These are phyloP conservation scores for Odontophorus gujanensis DNA, from an alignment of 2,113 vertebrate species.

Conservation along the genomic window DNA sequence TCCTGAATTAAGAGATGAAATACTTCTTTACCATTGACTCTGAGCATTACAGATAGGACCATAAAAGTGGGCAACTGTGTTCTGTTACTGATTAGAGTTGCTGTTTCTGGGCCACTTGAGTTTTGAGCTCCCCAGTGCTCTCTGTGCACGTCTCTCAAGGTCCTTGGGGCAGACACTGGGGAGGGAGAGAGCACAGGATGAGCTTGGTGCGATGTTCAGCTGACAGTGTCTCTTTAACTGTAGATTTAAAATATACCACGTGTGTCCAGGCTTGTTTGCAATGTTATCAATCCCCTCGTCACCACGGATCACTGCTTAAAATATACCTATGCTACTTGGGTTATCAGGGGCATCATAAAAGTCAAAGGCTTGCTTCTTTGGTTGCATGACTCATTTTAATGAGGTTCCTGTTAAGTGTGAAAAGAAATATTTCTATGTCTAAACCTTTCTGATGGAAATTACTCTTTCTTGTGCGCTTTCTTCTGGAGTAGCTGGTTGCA, in stretches of 20 bases:
- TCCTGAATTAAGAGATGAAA: neutral
- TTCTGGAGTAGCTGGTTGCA: neutral
- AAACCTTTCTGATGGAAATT: neutral
- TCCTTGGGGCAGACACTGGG: neutral
- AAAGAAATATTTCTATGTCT: neutral
- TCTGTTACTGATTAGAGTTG: neutral
- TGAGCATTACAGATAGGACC: neutral
- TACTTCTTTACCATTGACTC: neutral
- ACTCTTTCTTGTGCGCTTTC: neutral
- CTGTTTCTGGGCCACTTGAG: neutral
- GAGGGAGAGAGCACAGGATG: neutral
- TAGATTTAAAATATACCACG: conserved; percentile 13
- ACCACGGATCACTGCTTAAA: conserved; percentile 41
- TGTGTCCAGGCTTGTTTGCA: conserved; percentile 21
- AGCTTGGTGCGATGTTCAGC: neutral
- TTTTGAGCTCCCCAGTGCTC: rapidly evolving
- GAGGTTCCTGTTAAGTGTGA: neutral
- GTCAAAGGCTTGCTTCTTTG: conserved; percentile 42
- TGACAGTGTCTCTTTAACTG: neutral
- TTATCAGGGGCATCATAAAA: conserved; percentile 61
- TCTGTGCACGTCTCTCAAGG: neutral
- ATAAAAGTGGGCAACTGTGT: rapidly evolving
- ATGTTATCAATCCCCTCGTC: neutral
- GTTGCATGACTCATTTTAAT: conserved; percentile 15
- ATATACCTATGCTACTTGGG: neutral